A percentile compares a stretch with the other conserved stretches of the same genome.
Evolutionary conservation across 2,797 vertebrate species (phyloP).

Genomic region (Ciconia nigra): DNA sequence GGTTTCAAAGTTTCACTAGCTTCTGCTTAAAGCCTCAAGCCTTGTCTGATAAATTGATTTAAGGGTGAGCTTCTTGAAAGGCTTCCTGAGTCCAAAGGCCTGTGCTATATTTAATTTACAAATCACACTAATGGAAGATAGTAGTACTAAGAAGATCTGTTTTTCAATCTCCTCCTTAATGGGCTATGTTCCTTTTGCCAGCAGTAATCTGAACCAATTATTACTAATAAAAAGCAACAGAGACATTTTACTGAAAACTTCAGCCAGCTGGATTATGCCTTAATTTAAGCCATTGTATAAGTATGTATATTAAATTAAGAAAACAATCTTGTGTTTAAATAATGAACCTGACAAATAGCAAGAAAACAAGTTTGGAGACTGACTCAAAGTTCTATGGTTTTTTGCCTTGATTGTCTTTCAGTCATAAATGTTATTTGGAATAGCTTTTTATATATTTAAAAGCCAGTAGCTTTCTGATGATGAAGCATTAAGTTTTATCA

Average conservation of each 20-base stretch:
- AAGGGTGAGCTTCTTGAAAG: background rate
- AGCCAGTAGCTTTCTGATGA: background rate
- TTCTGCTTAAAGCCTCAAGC: background rate
- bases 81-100: background rate
- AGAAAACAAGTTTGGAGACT: background rate
- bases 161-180: background rate
- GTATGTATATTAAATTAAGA: slow-evolving; percentile 17
- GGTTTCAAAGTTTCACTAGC: background rate
- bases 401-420: slow-evolving; percentile 11
- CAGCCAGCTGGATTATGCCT: slow-evolving; percentile 36
- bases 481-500: background rate
- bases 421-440: background rate
- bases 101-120: background rate
- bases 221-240: background rate
- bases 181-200: background rate
- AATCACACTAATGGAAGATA: background rate
- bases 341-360: background rate
- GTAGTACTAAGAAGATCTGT: background rate
- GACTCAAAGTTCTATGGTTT: background rate
- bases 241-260: background rate
- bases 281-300: slow-evolving; percentile 58
- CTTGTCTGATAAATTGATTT: background rate
- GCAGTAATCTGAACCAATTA: background rate
- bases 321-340: background rate
- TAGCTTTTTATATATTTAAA: background rate